phyloP scores from a whole-genome alignment of 2,888 invertebrate genomes.

The Zaprionus bogoriensis region DNA sequence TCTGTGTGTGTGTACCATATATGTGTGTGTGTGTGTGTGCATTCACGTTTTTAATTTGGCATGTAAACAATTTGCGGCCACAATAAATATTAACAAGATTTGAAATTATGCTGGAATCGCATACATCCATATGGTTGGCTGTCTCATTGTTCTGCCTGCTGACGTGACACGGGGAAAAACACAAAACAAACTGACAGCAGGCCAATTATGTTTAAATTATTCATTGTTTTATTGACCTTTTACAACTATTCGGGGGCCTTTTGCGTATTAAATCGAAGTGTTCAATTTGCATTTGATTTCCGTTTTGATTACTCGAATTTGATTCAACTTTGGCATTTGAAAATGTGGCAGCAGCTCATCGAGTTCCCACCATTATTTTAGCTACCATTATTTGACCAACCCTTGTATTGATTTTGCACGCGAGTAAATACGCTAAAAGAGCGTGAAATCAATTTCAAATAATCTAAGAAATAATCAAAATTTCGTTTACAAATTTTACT shows the following conservation, averaged over 20 bases:
- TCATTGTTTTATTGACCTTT: not conserved
- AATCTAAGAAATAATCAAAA: not conserved
- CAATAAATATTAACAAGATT: conserved; percentile 62
- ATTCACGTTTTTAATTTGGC: conserved; percentile 55
- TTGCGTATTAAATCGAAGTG: not conserved
- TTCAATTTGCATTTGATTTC: not conserved
- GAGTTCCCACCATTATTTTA: conserved; percentile 4
- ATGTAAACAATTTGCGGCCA: conserved; percentile 58
- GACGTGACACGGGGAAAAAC: not conserved
- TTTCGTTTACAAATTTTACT: not conserved
- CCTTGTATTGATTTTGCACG: not conserved
- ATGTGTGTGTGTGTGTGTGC: not conserved
- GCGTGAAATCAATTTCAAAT: no score
- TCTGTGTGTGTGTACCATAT: not conserved
- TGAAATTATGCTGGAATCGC: conserved; percentile 34
- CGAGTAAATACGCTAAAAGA: no score
- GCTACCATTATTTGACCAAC: not conserved
- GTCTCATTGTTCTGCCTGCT: not conserved
- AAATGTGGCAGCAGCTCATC: no score
- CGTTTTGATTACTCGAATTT: not conserved
- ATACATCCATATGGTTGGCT: not conserved
- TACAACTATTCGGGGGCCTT: not conserved
- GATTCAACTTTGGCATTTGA: not conserved
- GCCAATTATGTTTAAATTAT: conserved; percentile 9
- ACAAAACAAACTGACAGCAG: conserved; percentile 15